Percentiles rank a stretch among this genome's conserved stretches.
Conservation (phyloP, 2,888 invertebrate genomes). For the Eristalis tenax region DNA sequence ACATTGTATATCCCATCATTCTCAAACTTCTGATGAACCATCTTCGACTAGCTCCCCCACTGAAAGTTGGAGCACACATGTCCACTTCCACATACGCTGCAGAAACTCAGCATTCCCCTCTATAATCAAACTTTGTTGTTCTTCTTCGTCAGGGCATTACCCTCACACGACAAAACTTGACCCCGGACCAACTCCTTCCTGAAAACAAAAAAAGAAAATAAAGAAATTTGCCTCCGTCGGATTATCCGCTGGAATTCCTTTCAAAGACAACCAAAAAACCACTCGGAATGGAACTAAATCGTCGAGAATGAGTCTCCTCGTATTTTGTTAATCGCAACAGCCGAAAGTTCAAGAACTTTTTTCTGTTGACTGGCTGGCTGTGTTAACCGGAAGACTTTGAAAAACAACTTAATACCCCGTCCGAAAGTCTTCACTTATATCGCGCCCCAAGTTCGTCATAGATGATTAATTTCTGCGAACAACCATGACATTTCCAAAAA, state of each 20-base stretch:
- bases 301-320: background rate
- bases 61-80: no score
- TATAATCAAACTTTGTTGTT: no score
- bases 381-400: conserved; percentile 22
- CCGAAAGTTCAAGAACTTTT: conserved; percentile 26
- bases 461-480: conserved; percentile 23
- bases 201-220: background rate
- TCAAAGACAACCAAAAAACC: background rate
- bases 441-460: conserved; percentile 19
- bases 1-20: no score
- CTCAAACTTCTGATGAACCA: no score
- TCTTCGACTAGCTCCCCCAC: no score
- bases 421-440: background rate
- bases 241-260: background rate
- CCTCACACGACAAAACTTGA: background rate
- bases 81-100: background rate
- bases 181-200: background rate
- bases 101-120: background rate
- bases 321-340: background rate
- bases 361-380: background rate
- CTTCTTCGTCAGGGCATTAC: background rate
- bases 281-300: background rate
- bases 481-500: conserved; percentile 27
- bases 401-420: conserved; percentile 27
- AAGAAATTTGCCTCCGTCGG: background rate